Conservation (phyloP, 2,797 vertebrate species). For the Geotrypetes seraphini region DNA sequence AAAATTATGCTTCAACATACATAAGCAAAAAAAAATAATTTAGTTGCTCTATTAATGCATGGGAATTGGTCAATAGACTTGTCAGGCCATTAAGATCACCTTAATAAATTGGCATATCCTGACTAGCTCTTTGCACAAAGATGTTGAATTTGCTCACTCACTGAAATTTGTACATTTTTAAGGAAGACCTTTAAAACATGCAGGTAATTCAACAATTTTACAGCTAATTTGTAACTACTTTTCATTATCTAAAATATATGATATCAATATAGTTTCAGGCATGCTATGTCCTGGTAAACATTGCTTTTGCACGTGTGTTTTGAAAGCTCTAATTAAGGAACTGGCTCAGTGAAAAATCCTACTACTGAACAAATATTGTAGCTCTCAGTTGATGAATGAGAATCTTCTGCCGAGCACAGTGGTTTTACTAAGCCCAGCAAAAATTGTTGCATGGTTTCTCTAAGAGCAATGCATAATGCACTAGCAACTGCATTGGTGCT, state of each 20-base stretch:
- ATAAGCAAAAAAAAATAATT: too few species aligned
- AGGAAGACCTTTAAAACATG: conserved; percentile 11
- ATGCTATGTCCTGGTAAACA: background rate
- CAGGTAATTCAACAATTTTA: conserved; percentile 6
- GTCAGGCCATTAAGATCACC: background rate
- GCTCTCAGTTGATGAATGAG: too few species aligned
- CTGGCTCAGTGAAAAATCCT: background rate
- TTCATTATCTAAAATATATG: background rate
- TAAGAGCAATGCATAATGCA: too few species aligned
- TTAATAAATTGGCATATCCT: conserved; percentile 4
- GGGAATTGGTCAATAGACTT: background rate
- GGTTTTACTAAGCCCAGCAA: too few species aligned
- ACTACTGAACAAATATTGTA: too few species aligned
- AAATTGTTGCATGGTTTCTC: too few species aligned
- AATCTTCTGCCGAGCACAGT: too few species aligned
- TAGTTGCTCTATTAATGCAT: too few species aligned
- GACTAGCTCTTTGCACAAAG: conserved; percentile 1
- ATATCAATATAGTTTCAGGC: conserved; percentile 3
- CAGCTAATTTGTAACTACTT: conserved; percentile 1
- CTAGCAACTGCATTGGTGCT: too few species aligned
- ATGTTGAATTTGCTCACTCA: background rate
- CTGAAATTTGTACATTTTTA: conserved; percentile 16
- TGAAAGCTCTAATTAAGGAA: conserved; percentile 3
- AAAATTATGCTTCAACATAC: too few species aligned
- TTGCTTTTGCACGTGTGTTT: too few species aligned